Evolutionary conservation across 2,113 vertebrate species (phyloP).

Genomic region (Bagarius yarrelli): DNA sequence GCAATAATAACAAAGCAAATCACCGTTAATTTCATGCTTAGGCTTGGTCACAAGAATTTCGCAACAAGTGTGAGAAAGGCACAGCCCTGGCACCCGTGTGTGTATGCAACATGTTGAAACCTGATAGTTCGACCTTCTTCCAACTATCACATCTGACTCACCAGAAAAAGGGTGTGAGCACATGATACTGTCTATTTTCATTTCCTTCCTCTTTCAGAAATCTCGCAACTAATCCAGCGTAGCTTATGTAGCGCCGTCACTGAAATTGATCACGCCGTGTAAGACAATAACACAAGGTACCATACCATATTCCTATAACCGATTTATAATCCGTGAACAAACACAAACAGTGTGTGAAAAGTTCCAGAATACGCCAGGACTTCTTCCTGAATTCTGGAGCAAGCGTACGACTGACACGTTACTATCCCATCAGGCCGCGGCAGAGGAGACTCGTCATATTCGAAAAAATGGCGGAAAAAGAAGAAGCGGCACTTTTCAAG

Average conservation of each 20-base stretch:
- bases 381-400: too few species aligned
- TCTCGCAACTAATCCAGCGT: too few species aligned
- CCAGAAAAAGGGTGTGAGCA: conserved; percentile 25
- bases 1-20: background rate
- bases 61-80: background rate
- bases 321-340: too few species aligned
- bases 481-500: too few species aligned
- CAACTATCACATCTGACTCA: conserved; percentile 59
- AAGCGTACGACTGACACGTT: too few species aligned
- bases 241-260: background rate
- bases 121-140: conserved; percentile 39
- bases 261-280: background rate
- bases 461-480: too few species aligned
- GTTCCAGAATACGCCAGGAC: too few species aligned
- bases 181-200: background rate
- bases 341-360: too few species aligned
- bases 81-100: background rate
- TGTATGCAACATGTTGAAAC: conserved; percentile 51
- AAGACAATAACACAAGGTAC: background rate
- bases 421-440: too few species aligned
- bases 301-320: background rate
- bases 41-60: conserved; percentile 7
- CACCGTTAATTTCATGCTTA: background rate
- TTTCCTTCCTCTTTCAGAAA: background rate
- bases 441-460: too few species aligned